Evolutionary conservation across 2,888 invertebrate genomes (phyloP).

Genomic region (Andricus quercusramuli): DNA sequence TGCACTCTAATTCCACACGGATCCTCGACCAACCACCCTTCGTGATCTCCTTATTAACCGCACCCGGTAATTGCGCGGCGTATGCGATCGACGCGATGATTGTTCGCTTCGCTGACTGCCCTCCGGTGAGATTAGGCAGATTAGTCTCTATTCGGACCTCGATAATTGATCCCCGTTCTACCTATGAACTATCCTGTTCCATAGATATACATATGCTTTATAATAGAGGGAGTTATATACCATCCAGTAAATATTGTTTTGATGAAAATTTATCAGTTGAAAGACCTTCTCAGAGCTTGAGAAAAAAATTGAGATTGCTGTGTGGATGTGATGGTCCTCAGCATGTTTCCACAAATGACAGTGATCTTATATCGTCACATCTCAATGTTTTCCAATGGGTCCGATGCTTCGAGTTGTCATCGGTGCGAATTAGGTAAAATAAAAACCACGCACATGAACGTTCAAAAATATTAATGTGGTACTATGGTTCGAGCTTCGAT

Average conservation of each 20-base stretch:
- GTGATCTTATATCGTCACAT: too few species aligned
- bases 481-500: slow-evolving; percentile 45
- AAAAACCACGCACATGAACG: slow-evolving; percentile 38
- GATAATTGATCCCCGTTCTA: slow-evolving; percentile 41
- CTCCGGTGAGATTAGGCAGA: slow-evolving; percentile 74
- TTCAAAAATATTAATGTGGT: slow-evolving; percentile 63
- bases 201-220: not conserved
- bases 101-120: slow-evolving; percentile 72
- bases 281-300: too few species aligned
- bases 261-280: too few species aligned
- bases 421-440: slow-evolving; percentile 29
- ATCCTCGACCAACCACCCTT: slow-evolving; percentile 59
- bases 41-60: slow-evolving; percentile 78
- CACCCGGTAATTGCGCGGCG: slow-evolving; percentile 76
- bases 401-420: not conserved
- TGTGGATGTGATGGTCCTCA: too few species aligned
- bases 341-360: too few species aligned
- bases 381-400: too few species aligned
- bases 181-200: slow-evolving; percentile 12
- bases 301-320: too few species aligned
- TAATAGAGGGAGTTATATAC: not conserved
- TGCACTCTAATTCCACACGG: slow-evolving; percentile 41
- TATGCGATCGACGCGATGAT: slow-evolving; percentile 72
- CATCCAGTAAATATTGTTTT: too few species aligned
- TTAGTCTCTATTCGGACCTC: slow-evolving; percentile 66